Base-by-base conservation (phyloP, 1,140 invertebrate genomes). In the Scaptomyza graminum region DNA sequence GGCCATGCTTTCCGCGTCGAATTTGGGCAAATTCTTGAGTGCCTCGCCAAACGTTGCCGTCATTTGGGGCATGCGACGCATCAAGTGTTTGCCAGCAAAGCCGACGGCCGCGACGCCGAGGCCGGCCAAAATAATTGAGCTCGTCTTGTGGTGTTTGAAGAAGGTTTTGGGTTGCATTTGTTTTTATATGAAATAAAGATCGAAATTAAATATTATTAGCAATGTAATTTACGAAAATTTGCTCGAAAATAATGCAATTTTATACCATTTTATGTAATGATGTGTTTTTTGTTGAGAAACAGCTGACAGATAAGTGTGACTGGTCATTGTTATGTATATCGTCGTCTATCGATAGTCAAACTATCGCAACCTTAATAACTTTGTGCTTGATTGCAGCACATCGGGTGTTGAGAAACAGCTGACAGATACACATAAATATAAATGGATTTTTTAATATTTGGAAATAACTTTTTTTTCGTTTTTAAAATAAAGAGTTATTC, bases 31-130 rank as follows among this genome's bases (percentile, higher is more conserved):
- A 82, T 94, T 95, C 92, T 96, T 96, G 9, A 96, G 88, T 12
- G 95, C 94, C 93, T 97, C 95, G 18, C 94, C 94, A 92, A 97
- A 94, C 85, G 95, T 96, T 82, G 95, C 92, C 6, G 95, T 94
- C 56, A 96, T 93, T 74, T 94, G 94, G 34, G 97, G 97, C 92
- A 96, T 93, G 90, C 94, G 94, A 89, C 94, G 93, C 5, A 97
- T 43, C 6, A 96, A 79, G 90, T 96, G 97, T 72, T 97, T 94
- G 12, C 97, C 98, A 65, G 94, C 94, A 93, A 96, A 97, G 18
- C 97, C 97, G 8, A 97, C 93, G 8, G 95, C 96, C 13, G 97
- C 97, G 79, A 98, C 92, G 4, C 96, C 96, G 51, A 98, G 85
- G 18, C 97, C 97, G 57, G 96, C 95, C 62, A 96, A 85, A 64